Evolutionary conservation across 2,888 invertebrate species (phyloP), one percentile per base, ranked within the genome.

Genomic region (Onchidella celtica): DNA sequence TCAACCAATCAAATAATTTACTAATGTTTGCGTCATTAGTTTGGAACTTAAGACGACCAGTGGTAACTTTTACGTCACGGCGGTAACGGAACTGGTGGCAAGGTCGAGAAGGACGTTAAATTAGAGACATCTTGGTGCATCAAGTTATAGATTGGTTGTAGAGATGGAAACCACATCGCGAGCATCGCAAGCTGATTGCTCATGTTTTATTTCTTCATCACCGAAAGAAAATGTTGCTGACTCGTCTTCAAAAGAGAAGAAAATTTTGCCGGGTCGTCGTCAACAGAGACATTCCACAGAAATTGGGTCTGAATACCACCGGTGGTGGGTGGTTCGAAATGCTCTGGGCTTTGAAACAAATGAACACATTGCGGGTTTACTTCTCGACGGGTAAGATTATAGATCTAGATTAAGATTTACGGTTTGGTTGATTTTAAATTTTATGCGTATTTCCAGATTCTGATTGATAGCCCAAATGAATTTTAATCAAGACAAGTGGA

Each of bases 201-300:
- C 17, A 17, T 4, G 2, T n/a, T 32, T 36, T 3, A 38, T 14
- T 14, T 63, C 55, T 14, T 40, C 69, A 38, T 27, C 79, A 3
- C 32, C 38, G 3, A 63, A 38, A 34, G 59, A 36, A 32, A 66
- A 47, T 34, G n/a, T 34, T 27, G 27, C 69, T 1, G 73, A 65
- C 66, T 68, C 66, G 2, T 55, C 75, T 2, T 29, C 36, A 21
- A 74, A 80, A 38, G 80, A 74, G 36, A 80, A 80, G 73, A 66
- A 59, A 63, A 80, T 74, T n/a, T 34, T 73, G 38, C 74, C 74
- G 1, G 80, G 74, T 1, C 66, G 80, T n/a, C 65, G 74, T 14
- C 80, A 80, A 57, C 80, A 80, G 59, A 80, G 80, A 59, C 80
- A 80, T 66, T 74, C 74, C 21, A 80, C 80, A 4, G 80, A 80